Percentiles rank a stretch among this genome's conserved stretches.
Conservation (phyloP, 2,797 vertebrate species). For the Brachymystax lenok region DNA sequence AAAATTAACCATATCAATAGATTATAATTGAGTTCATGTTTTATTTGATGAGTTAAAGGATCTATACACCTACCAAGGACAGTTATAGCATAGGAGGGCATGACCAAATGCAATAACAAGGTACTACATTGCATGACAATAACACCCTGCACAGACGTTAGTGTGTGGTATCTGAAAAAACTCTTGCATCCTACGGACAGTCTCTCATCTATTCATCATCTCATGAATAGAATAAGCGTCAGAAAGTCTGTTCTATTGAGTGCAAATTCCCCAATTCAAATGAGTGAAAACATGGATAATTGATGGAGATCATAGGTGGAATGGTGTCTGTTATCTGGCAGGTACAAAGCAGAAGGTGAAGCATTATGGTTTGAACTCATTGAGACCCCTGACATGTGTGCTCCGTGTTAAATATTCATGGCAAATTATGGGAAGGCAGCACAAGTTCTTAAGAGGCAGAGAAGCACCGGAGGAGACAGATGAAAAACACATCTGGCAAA, state of each 20-base stretch:
- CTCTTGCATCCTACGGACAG: not conserved
- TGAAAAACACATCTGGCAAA: not conserved
- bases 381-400: constrained; percentile 25
- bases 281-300: not conserved
- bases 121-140: not conserved
- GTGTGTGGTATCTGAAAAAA: not conserved
- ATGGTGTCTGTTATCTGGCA: constrained; percentile 1
- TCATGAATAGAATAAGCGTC: not conserved
- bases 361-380: constrained; percentile 6
- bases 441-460: constrained; percentile 18
- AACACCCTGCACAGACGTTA: not conserved
- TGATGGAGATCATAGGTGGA: not conserved
- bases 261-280: not conserved
- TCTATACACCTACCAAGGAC: not conserved
- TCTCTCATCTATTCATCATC: not conserved
- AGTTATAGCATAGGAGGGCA: not conserved
- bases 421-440: constrained; percentile 27
- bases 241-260: too few species aligned
- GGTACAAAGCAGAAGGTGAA: not conserved
- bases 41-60: not conserved
- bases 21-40: not conserved
- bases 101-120: not conserved
- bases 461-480: not conserved
- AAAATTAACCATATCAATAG: not conserved
- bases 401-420: constrained; percentile 35